Evolutionary conservation across 2,797 vertebrate species (phyloP), one percentile per base, ranked within the genome.

Genomic region (Lindbergichthys nudifrons): DNA sequence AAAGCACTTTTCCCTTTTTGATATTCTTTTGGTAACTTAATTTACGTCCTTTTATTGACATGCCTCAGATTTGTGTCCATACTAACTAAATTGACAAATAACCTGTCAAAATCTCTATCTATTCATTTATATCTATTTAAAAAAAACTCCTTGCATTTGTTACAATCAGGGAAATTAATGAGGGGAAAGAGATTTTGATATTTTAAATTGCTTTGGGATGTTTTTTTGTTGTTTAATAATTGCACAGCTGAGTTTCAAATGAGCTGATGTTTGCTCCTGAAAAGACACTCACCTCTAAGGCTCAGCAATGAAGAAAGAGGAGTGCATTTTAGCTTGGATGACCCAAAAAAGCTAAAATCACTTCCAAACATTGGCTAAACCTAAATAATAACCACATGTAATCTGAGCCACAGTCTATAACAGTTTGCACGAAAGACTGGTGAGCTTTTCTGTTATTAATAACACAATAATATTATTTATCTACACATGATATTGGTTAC

Each of bases 241-340:
- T 95, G 94, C 95, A 95, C 93, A 94, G 90, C 91, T 92, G 91
- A 88, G 87, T 92, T 93, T 91, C 72, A 89, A 92, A 92, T 88
- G 57, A 81, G 70, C 91, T 90, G 92, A 77, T 82, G 64, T 71
- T 87, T 88, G 89, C 90, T 93, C 82, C 81, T 83, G 91, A 71
- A 59, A 87, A 88, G 91, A 70, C 9, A 4, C 63, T 87, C 76
- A 72, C 82, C 87, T 87, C 85, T 10, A 23, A 43, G 59, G 26
- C 6, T 14, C 64, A 60, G 41, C 64, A 39, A 57, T 12, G 8
- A 13, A 72, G 21, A 70, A 58, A 32, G 5, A 21, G 19, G 0
- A 21, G 23, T 0, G 26, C 51, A 57, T 63, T 70, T 45, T 51
- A 19, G 18, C 9, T 52, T 30, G 15, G 10, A 46, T n/a, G 45